Conservation (phyloP, 2,113 vertebrate species). For the Dendrocopos noguchii region DNA sequence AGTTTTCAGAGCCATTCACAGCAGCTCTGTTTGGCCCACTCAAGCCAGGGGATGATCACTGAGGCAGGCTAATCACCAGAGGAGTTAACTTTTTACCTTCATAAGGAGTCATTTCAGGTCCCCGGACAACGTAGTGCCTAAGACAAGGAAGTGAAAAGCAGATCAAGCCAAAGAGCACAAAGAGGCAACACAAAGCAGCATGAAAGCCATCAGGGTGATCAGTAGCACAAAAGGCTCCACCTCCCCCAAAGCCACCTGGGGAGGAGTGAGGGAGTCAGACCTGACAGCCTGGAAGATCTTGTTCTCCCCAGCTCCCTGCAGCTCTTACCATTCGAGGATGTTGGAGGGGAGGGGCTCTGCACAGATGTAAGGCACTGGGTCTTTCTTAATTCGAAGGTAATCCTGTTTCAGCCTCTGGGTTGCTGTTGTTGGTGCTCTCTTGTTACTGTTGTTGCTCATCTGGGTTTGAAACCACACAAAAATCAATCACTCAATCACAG, state of each 20-base stretch:
- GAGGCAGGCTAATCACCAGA: neutral
- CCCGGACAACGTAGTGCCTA: conserved; percentile 97
- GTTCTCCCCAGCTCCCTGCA: neutral
- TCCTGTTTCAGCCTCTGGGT: conserved; percentile 97
- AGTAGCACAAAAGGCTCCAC: neutral
- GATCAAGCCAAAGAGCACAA: too few species aligned
- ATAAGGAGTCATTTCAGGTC: conserved; percentile 96
- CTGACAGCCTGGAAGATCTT: neutral
- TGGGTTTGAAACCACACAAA: neutral
- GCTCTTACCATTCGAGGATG: conserved; percentile 93
- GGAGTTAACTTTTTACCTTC: conserved; percentile 83
- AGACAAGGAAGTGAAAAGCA: neutral
- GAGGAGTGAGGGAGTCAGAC: neutral
- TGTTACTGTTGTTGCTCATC: conserved; percentile 95
- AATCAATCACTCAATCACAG: too few species aligned
- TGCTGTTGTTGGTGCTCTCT: conserved; percentile 96
- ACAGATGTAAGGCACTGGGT: conserved; percentile 98
- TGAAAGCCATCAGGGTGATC: neutral
- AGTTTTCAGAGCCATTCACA: neutral
- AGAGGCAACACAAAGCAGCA: neutral
- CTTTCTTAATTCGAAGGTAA: conserved; percentile 98
- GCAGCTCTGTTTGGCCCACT: neutral
- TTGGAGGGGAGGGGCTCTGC: conserved; percentile 97
- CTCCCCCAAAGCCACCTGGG: neutral
- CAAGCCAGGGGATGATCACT: neutral